Base-by-base conservation (phyloP, 2,113 vertebrate genomes). In the Ivindomyrus marchei region DNA sequence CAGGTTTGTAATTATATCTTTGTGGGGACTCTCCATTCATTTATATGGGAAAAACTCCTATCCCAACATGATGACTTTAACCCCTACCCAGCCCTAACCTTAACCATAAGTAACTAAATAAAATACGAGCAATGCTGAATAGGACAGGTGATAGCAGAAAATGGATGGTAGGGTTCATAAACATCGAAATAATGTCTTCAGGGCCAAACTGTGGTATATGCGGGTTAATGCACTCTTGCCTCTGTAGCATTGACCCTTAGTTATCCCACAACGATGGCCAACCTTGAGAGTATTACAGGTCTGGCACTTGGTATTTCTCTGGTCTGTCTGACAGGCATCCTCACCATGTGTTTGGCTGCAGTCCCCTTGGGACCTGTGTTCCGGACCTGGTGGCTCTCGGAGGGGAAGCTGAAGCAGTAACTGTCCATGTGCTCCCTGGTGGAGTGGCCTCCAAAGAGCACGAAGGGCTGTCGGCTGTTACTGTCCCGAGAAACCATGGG, bases 401-500 rank as follows among this genome's bases (percentile, higher is more conserved):
- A 99, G 17, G 98, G 97, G 90, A 99, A 99, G 94, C 96, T 98
- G 46, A 98, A 99, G 84, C 96, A 98, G 83, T 97, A 97, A 7
- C 95, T 96, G 70, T 98, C 97, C 93, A 98, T 89, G 88, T 98
- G 97, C 39, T 98, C 97, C 89, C 89, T 95, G 0, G 97, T 96
- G 0, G 98, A 97, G 92, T 98, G 98, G 91, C 95, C 97, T 87
- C 98, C 98, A 88, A 99, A 99, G 58, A 99, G 93, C 90, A 98
- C 96, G 0, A 98, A 98, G 0, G 98, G 98, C 93, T 99, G 98
- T 15, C 96, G 94, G 90, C 94, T 97, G 49, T 96, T 97, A 92
- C 97, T 99, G 91, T 39, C 91, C 9, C 36, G 15, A 19, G 74
- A 80, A 36, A 80, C 13, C 13, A 80, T 19, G 74, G 36, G 36